Percentiles rank a stretch among this genome's conserved stretches.
These are phyloP conservation scores for Hyalella azteca DNA, from an alignment of 2,888 invertebrate genomes.

Conservation along the genomic window DNA sequence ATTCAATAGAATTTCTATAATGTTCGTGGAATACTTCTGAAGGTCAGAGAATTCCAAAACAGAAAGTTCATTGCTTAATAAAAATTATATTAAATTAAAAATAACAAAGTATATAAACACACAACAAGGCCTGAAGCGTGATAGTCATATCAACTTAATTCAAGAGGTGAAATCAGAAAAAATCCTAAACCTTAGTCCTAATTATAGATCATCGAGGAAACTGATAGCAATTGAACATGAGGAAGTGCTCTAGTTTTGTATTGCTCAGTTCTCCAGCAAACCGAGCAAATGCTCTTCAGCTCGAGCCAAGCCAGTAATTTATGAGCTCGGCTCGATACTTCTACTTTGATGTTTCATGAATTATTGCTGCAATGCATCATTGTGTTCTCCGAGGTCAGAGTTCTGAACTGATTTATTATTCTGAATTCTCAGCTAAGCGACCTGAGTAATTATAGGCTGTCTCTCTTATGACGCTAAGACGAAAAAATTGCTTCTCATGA, in stretches of 20 bases:
- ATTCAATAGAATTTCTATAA: too few species aligned
- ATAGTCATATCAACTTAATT: too few species aligned
- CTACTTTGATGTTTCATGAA: slow-evolving; percentile 23
- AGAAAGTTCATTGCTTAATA: too few species aligned
- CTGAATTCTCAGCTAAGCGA: slow-evolving; percentile 23
- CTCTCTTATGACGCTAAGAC: neutral
- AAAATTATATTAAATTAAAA: too few species aligned
- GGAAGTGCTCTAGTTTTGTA: neutral
- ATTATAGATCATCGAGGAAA: neutral
- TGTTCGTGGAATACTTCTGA: too few species aligned
- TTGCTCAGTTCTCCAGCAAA: neutral
- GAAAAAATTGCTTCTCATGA: neutral
- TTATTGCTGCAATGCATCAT: slow-evolving; percentile 28
- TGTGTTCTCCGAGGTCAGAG: slow-evolving; percentile 29
- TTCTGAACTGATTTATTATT: slow-evolving; percentile 6
- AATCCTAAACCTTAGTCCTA: neutral
- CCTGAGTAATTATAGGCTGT: neutral
- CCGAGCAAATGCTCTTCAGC: neutral
- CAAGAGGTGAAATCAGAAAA: too few species aligned
- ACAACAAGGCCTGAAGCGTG: too few species aligned
- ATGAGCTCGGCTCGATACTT: neutral
- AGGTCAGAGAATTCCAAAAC: too few species aligned
- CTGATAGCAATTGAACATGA: neutral
- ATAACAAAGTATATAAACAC: too few species aligned
- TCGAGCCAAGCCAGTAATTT: neutral